Evolutionary conservation across 2,797 vertebrate species (phyloP).

Genomic region (Botia kubotai): DNA sequence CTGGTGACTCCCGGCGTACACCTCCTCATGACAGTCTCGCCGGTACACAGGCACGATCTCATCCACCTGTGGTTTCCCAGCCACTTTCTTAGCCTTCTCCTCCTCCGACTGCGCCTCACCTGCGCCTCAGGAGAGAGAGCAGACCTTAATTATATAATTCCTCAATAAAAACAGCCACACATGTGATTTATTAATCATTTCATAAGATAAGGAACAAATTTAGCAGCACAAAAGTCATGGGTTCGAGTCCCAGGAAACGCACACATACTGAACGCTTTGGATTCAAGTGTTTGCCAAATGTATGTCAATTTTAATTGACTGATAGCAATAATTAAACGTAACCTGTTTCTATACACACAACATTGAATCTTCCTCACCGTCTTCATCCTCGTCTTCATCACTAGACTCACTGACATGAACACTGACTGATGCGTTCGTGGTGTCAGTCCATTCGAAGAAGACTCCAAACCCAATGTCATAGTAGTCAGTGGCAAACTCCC

Average conservation of each 20-base stretch:
- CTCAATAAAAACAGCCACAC: too few relatives aligned
- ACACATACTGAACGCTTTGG: too few relatives aligned
- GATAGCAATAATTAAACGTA: not conserved
- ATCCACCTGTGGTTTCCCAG: conserved; percentile 93
- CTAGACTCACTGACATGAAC: conserved; percentile 99
- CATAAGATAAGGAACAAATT: too few relatives aligned
- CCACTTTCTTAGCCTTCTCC: conserved; percentile 94
- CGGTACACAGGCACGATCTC: conserved; percentile 99
- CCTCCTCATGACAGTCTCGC: conserved; percentile 99
- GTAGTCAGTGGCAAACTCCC: conserved; percentile 99
- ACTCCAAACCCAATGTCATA: conserved; percentile 99
- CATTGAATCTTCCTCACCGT: conserved; percentile 79
- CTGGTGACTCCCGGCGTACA: conserved; percentile 98
- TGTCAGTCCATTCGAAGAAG: conserved; percentile 99
- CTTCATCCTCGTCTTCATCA: conserved; percentile 97
- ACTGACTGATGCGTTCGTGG: conserved; percentile 92
- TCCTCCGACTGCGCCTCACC: conserved; percentile 86
- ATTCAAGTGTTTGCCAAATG: too few relatives aligned
- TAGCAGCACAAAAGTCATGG: too few relatives aligned
- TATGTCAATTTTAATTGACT: too few relatives aligned
- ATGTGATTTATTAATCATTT: too few relatives aligned
- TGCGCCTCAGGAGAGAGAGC: conserved; percentile 49
- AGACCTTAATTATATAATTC: not conserved
- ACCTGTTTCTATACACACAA: not conserved
- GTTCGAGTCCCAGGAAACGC: too few relatives aligned